These are phyloP conservation scores for Popillia japonica DNA, from an alignment of 1,140 invertebrate species.

Conservation along the genomic window DNA sequence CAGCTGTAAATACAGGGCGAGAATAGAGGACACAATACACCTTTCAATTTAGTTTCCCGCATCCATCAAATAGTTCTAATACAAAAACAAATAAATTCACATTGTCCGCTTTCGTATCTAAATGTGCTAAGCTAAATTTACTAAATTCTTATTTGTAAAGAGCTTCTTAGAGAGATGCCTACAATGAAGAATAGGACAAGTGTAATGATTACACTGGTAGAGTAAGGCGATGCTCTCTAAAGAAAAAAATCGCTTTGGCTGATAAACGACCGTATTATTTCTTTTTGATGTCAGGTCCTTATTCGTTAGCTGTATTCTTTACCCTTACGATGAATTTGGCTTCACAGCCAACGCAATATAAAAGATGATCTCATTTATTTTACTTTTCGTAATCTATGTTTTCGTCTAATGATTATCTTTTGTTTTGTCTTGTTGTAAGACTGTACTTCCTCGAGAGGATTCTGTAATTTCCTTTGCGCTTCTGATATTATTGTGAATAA, in stretches of 20 bases:
- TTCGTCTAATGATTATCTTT: not conserved
- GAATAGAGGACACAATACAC: too few relatives aligned
- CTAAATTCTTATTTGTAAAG: not conserved
- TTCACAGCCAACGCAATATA: not conserved
- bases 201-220: not conserved
- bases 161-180: not conserved
- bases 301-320: not conserved
- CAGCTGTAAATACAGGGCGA: too few relatives aligned
- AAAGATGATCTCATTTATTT: slow-evolving; percentile 10
- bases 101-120: too few relatives aligned
- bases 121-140: too few relatives aligned
- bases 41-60: too few relatives aligned
- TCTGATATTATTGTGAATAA: too few relatives aligned
- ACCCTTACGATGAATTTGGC: not conserved
- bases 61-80: too few relatives aligned
- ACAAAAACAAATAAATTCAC: too few relatives aligned
- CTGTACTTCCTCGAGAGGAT: too few relatives aligned
- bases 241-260: not conserved
- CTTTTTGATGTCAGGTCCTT: not conserved
- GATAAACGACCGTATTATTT: not conserved
- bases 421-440: too few relatives aligned
- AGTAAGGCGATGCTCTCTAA: not conserved
- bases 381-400: not conserved
- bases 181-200: not conserved
- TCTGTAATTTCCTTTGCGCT: too few relatives aligned